A percentile compares a stretch with the other conserved stretches of the same genome.
Conservation (phyloP, 2,797 vertebrate genomes). For the Phalloptychus januarius region DNA sequence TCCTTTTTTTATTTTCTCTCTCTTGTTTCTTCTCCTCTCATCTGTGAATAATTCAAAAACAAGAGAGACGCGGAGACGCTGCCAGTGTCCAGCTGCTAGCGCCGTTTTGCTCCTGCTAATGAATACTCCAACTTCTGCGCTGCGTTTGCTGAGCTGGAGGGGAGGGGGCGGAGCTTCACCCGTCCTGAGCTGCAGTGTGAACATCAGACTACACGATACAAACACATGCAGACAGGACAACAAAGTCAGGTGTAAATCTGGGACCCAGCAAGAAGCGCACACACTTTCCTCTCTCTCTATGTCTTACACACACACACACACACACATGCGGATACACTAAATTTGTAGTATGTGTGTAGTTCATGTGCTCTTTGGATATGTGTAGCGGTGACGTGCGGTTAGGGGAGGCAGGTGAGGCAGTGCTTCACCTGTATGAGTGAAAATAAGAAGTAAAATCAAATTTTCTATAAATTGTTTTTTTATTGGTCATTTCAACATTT, state of each 20-base stretch:
- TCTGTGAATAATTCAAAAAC: constrained; percentile 82
- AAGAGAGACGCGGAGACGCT: constrained; percentile 63
- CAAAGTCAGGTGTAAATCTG: constrained; percentile 48
- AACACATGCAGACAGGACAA: constrained; percentile 44
- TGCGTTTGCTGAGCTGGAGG: constrained; percentile 34
- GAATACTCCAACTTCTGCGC: constrained; percentile 61
- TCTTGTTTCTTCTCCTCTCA: constrained; percentile 65
- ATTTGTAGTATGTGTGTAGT: constrained; percentile 69
- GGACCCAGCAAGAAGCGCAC: constrained; percentile 23
- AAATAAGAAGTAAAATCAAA: no score
- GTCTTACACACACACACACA: constrained; percentile 41
- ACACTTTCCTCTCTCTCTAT: constrained; percentile 11
- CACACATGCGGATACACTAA: constrained; percentile 49
- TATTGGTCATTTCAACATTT: no score
- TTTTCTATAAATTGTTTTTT: no score
- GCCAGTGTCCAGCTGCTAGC: constrained; percentile 64
- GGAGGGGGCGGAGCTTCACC: constrained; percentile 21
- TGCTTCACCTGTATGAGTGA: no score
- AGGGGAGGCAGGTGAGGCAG: no score
- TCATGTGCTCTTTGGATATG: constrained; percentile 67
- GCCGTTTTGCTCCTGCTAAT: constrained; percentile 66
- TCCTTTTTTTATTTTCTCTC: constrained; percentile 43
- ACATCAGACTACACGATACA: constrained; percentile 55
- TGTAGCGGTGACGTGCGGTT: constrained; percentile 32
- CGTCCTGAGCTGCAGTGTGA: constrained; percentile 56